Base-by-base conservation (phyloP, 2,113 vertebrate genomes). In the Fulmarus glacialis region DNA sequence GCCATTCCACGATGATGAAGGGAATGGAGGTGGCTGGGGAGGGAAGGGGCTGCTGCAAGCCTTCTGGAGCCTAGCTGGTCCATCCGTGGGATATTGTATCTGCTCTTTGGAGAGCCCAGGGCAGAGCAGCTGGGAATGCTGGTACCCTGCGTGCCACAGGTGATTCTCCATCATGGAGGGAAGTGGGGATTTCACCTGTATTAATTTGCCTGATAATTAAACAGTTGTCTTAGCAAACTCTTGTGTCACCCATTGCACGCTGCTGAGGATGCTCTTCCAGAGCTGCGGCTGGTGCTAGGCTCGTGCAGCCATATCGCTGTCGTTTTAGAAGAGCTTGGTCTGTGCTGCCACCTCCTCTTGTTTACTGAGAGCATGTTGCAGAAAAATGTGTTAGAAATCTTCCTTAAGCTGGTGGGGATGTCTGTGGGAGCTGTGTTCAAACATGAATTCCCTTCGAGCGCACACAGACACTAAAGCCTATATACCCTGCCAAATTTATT, bases 61-160 rank as follows among this genome's bases (percentile, higher is more conserved):
- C 22, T 47, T 24, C 30, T 0, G 0, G 26, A n/a, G 26, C 45
- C 36, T 7, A 19, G 4, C 23, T 1, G 1, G 20, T 4, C 83
- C 48, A 8, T 32, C 62, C 1, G 0, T 64, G 48, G 20, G 48
- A 40, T 58, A 20, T 4, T 47, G 20, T 26, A n/a, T 29, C 36
- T 71, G 45, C 32, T 79, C n/a, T 74, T 74, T 38, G 47, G 45
- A 63, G 30, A 64, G 22, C 29, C 60, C 86, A 52, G 21, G 15
- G 40, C 45, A 82, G 38, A 43, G 38, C 32, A 62, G 14, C n/a
- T 55, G 66, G 43, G 56, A 83, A 52, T 62, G 63, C 27, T 42
- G 43, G 20, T 11, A 32, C 19, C 24, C 62, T 19, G 5, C 0
- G 7, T 55, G 45, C 34, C 32, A 58, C 59, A 42, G 64, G 30